phyloP scores from a whole-genome alignment of 2,888 invertebrate genomes.

The Limnephilus rhombicus region DNA sequence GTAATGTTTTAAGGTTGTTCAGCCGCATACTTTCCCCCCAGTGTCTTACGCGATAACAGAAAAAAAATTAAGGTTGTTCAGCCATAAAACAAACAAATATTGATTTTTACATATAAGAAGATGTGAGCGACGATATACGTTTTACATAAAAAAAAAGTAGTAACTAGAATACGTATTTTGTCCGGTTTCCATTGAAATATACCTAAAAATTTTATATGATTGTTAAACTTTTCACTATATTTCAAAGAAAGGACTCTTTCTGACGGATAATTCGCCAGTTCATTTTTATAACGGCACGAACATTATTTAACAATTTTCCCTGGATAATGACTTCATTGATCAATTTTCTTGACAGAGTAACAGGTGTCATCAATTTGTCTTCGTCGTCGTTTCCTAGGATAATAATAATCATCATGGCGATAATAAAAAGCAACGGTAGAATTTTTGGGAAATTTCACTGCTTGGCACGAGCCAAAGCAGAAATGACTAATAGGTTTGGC shows the following conservation, averaged over 20 bases:
- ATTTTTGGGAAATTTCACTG: neutral
- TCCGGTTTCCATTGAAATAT: neutral
- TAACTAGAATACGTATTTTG: neutral
- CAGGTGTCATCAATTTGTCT: conserved; percentile 1
- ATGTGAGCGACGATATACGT: no score
- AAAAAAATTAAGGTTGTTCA: no score
- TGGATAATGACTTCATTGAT: neutral
- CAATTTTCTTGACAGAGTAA: neutral
- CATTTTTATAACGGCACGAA: conserved; percentile 1
- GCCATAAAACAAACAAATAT: no score
- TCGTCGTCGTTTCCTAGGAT: neutral
- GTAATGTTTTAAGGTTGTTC: no score
- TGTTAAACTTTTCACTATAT: neutral
- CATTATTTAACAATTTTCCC: neutral
- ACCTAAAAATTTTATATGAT: neutral
- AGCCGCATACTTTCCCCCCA: no score
- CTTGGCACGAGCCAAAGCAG: neutral
- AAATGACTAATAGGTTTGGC: neutral
- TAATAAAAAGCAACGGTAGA: neutral
- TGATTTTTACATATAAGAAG: no score
- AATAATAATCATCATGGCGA: neutral
- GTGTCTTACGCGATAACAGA: no score
- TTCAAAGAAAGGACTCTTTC: neutral
- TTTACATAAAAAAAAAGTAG: neutral
- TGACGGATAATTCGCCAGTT: neutral